Base-by-base conservation (phyloP, 2,888 invertebrate species). In the Diplazon laetatorius region DNA sequence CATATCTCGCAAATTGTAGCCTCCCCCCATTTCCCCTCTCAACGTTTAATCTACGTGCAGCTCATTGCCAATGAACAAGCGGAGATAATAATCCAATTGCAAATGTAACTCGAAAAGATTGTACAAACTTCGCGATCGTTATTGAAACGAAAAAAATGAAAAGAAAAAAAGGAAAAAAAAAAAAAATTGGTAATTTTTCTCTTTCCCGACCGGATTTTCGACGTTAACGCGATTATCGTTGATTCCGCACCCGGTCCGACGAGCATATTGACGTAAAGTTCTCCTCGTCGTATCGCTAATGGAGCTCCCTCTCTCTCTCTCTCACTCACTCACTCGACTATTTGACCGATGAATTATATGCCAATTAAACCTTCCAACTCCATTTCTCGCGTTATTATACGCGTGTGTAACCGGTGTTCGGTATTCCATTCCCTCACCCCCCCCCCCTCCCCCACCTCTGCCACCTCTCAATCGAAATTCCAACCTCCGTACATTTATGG, bases 261-360 rank as follows among this genome's bases (percentile, higher is more conserved):
- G 39, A 14, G 14, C n/a, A 6, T 52, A 66, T 44, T 16, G 25
- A 55, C 55, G 6, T 6, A 30, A 30, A n/a, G 25, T 16, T 20
- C 25, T 30, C 2, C 66, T 30, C 42, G 39, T 68, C 22, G 55
- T 30, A 44, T 55, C 18, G n/a, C 44, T 55, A 68, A 68, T 55
- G 20, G 68, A 68, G 55, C 44, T 55, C 16, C 6, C 30, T 30
- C 30, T n/a, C n/a, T n/a, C n/a, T n/a, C n/a, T n/a, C n/a, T n/a
- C n/a, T n/a, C n/a, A n/a, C n/a, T n/a, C n/a, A n/a, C n/a, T n/a
- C n/a, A n/a, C n/a, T 42, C 44, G 25, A 80, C 16, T 55, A 55
- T 55, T 81, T 76, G 80, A 82, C 82, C 82, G 82, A 86, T 86
- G 82, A 84, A 78, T 80, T 59, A 37, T 59, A 37, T 74, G 74